A percentile compares a stretch with the other conserved stretches of the same genome.
phyloP scores from a whole-genome alignment of 2,888 invertebrate species.

The Limnephilus auricula region DNA sequence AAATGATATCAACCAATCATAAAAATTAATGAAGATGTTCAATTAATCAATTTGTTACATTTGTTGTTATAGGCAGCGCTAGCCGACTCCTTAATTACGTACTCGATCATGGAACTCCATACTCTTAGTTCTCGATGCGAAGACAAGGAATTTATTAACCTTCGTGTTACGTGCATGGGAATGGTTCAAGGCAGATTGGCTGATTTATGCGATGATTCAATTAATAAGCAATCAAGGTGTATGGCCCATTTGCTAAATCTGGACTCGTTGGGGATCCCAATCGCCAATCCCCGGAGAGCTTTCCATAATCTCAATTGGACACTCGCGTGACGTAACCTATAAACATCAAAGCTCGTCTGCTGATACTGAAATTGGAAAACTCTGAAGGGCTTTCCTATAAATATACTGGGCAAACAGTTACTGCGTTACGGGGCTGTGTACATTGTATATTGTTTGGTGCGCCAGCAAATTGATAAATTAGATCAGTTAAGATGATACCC shows the following conservation, averaged over 20 bases:
- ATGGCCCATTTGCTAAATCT: slow-evolving; percentile 26
- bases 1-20: background rate
- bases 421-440: background rate
- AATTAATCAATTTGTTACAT: background rate
- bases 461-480: background rate
- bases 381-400: background rate
- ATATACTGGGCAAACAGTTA: background rate
- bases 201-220: slow-evolving; percentile 16
- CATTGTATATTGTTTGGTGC: background rate
- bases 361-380: slow-evolving; percentile 24
- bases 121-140: background rate
- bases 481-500: no score
- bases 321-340: slow-evolving; percentile 36
- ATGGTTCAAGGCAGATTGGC: slow-evolving; percentile 2
- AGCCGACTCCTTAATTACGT: background rate
- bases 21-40: background rate
- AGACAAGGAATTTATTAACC: background rate
- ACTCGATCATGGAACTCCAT: no score
- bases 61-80: background rate
- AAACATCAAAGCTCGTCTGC: slow-evolving; percentile 22
- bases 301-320: slow-evolving; percentile 28
- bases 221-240: slow-evolving; percentile 33
- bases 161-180: background rate
- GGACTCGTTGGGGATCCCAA: background rate
- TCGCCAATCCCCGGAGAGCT: slow-evolving; percentile 17